These are phyloP conservation scores for Arothron firmamentum DNA, from an alignment of 2,113 vertebrate species.

Conservation along the genomic window DNA sequence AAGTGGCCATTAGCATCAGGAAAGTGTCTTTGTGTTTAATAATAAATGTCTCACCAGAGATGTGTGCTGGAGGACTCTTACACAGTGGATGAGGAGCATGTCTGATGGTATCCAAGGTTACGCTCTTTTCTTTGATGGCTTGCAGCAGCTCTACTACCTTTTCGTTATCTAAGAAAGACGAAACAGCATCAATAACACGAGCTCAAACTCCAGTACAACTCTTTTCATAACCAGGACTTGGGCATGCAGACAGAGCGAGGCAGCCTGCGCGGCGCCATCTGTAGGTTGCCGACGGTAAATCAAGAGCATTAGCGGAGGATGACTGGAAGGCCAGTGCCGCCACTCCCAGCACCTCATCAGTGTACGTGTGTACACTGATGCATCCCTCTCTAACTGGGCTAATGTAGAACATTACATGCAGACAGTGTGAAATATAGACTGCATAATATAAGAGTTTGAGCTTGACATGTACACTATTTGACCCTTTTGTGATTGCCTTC, in stretches of 20 bases:
- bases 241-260: slow-evolving; percentile 7
- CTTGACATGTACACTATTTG: slow-evolving; percentile 30
- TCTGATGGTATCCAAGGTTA: slow-evolving; percentile 81
- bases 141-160: slow-evolving; percentile 89
- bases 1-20: background rate
- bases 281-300: slow-evolving; percentile 46
- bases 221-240: slow-evolving; percentile 1
- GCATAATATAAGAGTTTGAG: slow-evolving; percentile 16
- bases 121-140: slow-evolving; percentile 89
- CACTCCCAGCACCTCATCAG: slow-evolving; percentile 20
- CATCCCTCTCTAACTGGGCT: slow-evolving; percentile 11
- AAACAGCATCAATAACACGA: background rate
- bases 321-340: slow-evolving; percentile 32
- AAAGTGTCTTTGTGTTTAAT: slow-evolving; percentile 12
- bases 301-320: slow-evolving; percentile 46
- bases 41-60: slow-evolving; percentile 74
- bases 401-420: slow-evolving; percentile 20
- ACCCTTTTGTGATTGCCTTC: slow-evolving; percentile 31
- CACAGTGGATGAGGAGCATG: slow-evolving; percentile 77
- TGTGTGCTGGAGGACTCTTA: slow-evolving; percentile 78
- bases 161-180: slow-evolving; percentile 84
- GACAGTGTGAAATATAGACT: slow-evolving; percentile 12
- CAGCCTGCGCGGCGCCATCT: slow-evolving; percentile 35
- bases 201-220: background rate
- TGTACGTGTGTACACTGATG: background rate